Base-by-base conservation (phyloP, 2,797 vertebrate species). In the Picus viridis region DNA sequence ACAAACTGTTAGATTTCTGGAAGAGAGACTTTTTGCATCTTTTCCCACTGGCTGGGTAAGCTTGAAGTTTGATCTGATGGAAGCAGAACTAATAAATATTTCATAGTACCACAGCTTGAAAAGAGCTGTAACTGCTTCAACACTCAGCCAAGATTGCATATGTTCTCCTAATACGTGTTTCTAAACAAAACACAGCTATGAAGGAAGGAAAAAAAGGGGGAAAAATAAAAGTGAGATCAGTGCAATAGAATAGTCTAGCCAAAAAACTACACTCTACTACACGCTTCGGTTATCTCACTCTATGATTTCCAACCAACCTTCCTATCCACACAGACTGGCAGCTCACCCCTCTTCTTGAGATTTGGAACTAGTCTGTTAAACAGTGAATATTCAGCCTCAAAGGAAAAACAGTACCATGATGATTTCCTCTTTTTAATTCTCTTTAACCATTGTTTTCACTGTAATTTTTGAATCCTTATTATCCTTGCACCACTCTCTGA, bases 61-160 rank as follows among this genome's bases (percentile, higher is more conserved):
- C 14, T 6, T 56, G 18, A 86, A 70, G 49, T 41, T 70, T 79
- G 77, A 59, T 75, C 56, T 18, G 16, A 77, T 51, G 39, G 86
- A 88, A 80, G 58, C 23, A 91, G 43, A 72, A 64, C 27, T 83
- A 49, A 69, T 80, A 88, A 92, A 75, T 90, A 88, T 83, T 93
- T 93, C 86, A 83, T 14, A 74, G 76, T 23, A 77, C 4, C 54
- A 51, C 34, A 43, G 10, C 16, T 61, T 77, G 73, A 71, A 63
- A 61, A 88, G 51, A 91, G 54, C 73, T 74, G n/a, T 18, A 77
- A 83, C 43, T 71, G 86, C 80, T 86, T 64, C 45, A 71, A 53
- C 18, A 32, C 27, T n/a, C 72, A 68, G 69, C 36, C 83, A 83
- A 61, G 83, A 77, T 32, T 56, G 87, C 58, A 77, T 12, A 11